Conservation (phyloP, 2,113 vertebrate species). For the Nyctereutes procyonoides region DNA sequence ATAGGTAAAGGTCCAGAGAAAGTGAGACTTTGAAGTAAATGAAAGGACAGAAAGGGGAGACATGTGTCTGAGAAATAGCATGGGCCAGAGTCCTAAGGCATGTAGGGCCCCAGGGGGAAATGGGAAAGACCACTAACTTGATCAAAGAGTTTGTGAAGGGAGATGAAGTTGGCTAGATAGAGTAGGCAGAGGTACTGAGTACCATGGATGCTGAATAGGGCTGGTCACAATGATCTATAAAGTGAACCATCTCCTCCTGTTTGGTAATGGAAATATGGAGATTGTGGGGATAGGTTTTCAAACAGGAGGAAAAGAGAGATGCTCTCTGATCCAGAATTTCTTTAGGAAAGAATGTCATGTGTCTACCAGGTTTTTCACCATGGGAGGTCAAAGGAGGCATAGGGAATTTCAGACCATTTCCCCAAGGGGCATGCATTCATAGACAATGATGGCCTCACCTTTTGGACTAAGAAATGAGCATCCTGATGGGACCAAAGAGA, state of each 20-base stretch:
- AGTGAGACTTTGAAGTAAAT: neutral
- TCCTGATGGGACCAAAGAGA: neutral
- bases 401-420: neutral
- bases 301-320: neutral
- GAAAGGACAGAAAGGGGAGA: neutral
- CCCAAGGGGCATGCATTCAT: neutral
- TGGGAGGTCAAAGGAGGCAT: neutral
- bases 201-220: neutral
- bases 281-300: neutral
- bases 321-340: conserved; percentile 18
- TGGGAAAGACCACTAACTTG: neutral
- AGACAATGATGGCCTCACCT: neutral
- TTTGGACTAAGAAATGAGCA: neutral
- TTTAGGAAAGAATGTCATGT: neutral
- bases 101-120: neutral
- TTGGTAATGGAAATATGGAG: neutral
- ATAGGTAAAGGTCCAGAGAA: neutral
- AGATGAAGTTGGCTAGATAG: neutral
- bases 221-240: neutral
- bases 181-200: neutral
- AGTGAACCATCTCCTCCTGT: neutral
- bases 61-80: neutral
- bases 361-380: neutral
- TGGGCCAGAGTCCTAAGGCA: neutral
- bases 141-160: neutral